These are phyloP conservation scores for Sinella curviseta DNA, from an alignment of 1,140 invertebrate species.

Conservation along the genomic window DNA sequence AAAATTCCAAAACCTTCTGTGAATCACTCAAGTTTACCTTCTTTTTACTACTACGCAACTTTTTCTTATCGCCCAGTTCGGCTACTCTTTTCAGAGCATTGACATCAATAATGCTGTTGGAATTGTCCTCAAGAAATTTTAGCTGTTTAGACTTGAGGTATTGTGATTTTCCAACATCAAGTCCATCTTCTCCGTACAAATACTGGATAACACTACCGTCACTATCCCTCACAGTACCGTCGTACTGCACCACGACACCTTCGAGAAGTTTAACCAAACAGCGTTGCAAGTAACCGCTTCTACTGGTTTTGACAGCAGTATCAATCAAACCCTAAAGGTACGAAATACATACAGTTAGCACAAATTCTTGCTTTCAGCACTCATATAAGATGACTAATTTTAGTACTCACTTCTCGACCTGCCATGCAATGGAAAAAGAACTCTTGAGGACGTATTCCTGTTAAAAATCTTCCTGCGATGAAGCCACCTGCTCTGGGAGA, in stretches of 20 bases:
- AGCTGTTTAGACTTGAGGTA: slow-evolving; percentile 80
- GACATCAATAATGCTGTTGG: slow-evolving; percentile 64
- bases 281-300: slow-evolving; percentile 95
- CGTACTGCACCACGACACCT: slow-evolving; percentile 86
- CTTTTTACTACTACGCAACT: no score
- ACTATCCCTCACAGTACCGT: slow-evolving; percentile 90
- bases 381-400: background rate
- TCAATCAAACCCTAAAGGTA: slow-evolving; percentile 65
- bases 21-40: no score
- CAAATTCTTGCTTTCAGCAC: background rate
- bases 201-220: slow-evolving; percentile 90
- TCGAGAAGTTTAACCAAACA: slow-evolving; percentile 98
- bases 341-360: no score
- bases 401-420: slow-evolving; percentile 77
- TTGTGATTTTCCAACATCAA: slow-evolving; percentile 85
- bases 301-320: slow-evolving; percentile 82
- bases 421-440: slow-evolving; percentile 99
- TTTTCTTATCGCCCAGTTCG: slow-evolving; percentile 56
- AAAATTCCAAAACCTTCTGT: no score
- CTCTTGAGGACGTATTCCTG: slow-evolving; percentile 94
- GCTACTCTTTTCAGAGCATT: slow-evolving; percentile 63
- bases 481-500: slow-evolving; percentile 93
- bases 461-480: slow-evolving; percentile 93
- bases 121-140: slow-evolving; percentile 78
- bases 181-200: slow-evolving; percentile 96